phyloP scores from a whole-genome alignment of 1,140 invertebrate genomes.

The Bombus confusus region DNA sequence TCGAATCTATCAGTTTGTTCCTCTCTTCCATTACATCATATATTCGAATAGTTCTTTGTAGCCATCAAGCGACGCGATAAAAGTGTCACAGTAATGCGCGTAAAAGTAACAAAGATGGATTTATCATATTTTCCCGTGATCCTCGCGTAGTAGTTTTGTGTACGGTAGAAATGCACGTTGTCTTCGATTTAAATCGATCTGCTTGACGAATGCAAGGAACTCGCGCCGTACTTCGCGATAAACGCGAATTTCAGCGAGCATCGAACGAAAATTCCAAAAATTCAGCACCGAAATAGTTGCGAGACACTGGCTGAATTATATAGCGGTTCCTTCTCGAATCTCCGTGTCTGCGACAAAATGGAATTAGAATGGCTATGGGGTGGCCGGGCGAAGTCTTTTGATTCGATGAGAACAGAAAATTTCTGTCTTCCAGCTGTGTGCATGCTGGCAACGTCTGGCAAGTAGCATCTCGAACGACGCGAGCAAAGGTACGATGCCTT shows the following conservation, averaged over 20 bases:
- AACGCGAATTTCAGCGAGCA: neutral
- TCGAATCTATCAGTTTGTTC: too few species aligned
- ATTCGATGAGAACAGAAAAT: slow-evolving; percentile 18
- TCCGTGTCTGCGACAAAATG: neutral
- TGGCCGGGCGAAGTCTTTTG: slow-evolving; percentile 12
- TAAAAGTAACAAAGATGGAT: neutral
- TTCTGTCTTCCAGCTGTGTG: slow-evolving; percentile 36
- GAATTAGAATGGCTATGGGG: slow-evolving; percentile 19
- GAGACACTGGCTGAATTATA: neutral
- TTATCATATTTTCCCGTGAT: neutral
- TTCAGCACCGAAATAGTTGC: neutral
- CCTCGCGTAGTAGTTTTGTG: neutral
- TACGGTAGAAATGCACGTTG: neutral
- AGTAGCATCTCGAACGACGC: slow-evolving; percentile 11
- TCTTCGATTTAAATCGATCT: neutral
- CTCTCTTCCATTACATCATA: neutral
- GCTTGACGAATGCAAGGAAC: neutral
- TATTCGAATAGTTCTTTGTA: neutral
- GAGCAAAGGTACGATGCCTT: slow-evolving; percentile 42
- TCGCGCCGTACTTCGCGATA: neutral
- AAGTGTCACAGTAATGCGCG: too few species aligned
- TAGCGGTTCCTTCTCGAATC: neutral
- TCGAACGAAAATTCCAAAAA: neutral
- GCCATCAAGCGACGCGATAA: neutral
- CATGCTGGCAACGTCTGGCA: neutral